Percentiles rank a stretch among this genome's conserved stretches.
phyloP scores from a whole-genome alignment of 2,113 vertebrate genomes.

The Bubalus kerabau region DNA sequence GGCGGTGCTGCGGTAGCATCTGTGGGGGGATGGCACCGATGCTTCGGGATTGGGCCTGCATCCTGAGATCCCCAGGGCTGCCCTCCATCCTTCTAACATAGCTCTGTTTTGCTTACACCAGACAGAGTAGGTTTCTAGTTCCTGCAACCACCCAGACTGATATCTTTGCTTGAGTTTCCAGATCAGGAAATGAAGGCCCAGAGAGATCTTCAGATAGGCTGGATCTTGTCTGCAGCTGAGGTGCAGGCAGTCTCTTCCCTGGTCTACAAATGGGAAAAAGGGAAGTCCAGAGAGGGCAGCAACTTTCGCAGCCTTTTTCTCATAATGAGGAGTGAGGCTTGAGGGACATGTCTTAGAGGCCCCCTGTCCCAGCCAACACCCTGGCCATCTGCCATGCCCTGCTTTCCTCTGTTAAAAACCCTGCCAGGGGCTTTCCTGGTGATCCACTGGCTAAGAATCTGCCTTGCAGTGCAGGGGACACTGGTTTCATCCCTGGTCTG shows the following conservation, averaged over 20 bases:
- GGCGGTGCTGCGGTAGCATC: fast-evolving
- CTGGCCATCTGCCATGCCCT: not conserved
- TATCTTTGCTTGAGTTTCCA: not conserved
- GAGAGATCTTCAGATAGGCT: not conserved
- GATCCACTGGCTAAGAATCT: not conserved
- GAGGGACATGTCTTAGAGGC: not conserved
- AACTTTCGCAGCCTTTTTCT: not conserved
- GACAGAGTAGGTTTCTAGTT: not conserved
- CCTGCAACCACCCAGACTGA: not conserved
- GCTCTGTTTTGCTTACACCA: not conserved
- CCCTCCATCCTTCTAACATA: not conserved
- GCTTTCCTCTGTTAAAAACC: not conserved
- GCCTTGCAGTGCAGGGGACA: not conserved
- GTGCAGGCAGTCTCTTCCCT: not conserved
- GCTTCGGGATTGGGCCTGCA: not conserved
- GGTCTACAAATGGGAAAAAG: not conserved
- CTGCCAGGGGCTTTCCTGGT: not conserved
- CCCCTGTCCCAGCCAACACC: not conserved
- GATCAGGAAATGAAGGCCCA: not conserved
- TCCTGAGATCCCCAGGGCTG: not conserved
- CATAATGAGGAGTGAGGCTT: not conserved
- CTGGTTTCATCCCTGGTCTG: not conserved
- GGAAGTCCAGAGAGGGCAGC: not conserved
- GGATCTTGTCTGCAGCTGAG: not conserved
- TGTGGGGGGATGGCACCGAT: fast-evolving